Percentiles rank a stretch among this genome's conserved stretches.
These are phyloP conservation scores for Chiloscyllium plagiosum DNA, from an alignment of 2,113 vertebrate species.

Conservation along the genomic window DNA sequence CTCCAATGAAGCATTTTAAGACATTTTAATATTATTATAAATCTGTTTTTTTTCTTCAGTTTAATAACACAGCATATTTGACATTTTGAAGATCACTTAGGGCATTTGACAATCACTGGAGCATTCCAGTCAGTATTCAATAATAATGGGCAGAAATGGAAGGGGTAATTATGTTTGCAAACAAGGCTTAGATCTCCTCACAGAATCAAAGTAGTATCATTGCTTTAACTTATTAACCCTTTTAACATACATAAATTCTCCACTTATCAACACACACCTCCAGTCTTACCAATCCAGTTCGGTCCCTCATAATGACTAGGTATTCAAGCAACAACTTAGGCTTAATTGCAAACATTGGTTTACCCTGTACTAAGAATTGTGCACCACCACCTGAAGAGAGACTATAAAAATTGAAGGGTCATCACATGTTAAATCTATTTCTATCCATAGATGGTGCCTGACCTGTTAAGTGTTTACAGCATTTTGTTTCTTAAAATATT, in stretches of 20 bases:
- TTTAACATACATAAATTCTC: not conserved
- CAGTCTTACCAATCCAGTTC: not conserved
- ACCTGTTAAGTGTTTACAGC: not conserved
- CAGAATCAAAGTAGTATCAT: not conserved
- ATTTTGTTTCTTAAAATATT: not conserved
- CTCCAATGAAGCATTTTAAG: not conserved
- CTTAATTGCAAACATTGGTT: not conserved
- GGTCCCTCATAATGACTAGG: not conserved
- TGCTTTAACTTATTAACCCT: not conserved
- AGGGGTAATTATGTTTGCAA: not conserved
- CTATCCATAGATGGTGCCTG: not conserved
- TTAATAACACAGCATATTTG: not conserved
- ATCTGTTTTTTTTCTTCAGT: not conserved
- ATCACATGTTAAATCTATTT: not conserved
- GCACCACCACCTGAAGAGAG: not conserved
- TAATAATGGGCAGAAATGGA: not conserved
- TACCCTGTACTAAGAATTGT: not conserved
- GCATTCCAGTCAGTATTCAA: not conserved
- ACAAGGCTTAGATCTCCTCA: not conserved
- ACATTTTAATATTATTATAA: not conserved
- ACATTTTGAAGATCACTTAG: not conserved
- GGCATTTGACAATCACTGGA: not conserved
- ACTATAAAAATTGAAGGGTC: not conserved
- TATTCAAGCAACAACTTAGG: not conserved
- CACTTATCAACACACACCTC: not conserved